Evolutionary conservation across 2,113 vertebrate genomes (phyloP).

Genomic region (Albula goreensis): DNA sequence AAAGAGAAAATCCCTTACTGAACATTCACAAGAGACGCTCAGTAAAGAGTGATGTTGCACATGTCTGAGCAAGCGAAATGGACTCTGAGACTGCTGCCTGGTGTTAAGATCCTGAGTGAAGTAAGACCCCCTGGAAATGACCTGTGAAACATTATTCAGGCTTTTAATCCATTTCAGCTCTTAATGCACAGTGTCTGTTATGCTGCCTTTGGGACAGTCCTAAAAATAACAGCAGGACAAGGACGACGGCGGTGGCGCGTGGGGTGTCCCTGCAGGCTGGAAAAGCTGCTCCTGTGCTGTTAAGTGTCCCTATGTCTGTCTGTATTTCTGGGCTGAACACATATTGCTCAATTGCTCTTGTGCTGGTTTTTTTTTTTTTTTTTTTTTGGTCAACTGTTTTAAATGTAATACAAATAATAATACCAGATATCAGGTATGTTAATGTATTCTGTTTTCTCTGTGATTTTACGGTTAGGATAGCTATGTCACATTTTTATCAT

Average conservation of each 20-base stretch:
- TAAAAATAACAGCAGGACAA: not conserved
- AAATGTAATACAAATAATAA: no score
- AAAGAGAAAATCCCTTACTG: not conserved
- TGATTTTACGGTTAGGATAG: no score
- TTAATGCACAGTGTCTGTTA: not conserved
- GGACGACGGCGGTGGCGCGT: not conserved
- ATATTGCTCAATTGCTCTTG: no score
- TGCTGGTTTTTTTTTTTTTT: no score
- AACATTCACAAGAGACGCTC: constrained; percentile 18
- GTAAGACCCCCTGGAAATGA: constrained; percentile 8
- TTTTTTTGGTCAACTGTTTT: no score
- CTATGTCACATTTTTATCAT: no score
- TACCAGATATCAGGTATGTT: no score
- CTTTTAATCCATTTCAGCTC: not conserved
- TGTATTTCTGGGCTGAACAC: no score
- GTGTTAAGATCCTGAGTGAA: not conserved
- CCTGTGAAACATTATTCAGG: constrained; percentile 14
- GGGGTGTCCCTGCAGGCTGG: not conserved
- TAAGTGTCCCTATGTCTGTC: no score
- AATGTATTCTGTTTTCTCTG: no score
- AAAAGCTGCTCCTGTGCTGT: not conserved
- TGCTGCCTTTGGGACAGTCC: not conserved
- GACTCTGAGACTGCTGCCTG: not conserved
- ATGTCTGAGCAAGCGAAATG: not conserved
- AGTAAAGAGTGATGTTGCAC: constrained; percentile 33